Percentiles rank a stretch among this genome's conserved stretches.
phyloP scores from a whole-genome alignment of 1,140 invertebrate species.

The Mizuhopecten yessoensis region DNA sequence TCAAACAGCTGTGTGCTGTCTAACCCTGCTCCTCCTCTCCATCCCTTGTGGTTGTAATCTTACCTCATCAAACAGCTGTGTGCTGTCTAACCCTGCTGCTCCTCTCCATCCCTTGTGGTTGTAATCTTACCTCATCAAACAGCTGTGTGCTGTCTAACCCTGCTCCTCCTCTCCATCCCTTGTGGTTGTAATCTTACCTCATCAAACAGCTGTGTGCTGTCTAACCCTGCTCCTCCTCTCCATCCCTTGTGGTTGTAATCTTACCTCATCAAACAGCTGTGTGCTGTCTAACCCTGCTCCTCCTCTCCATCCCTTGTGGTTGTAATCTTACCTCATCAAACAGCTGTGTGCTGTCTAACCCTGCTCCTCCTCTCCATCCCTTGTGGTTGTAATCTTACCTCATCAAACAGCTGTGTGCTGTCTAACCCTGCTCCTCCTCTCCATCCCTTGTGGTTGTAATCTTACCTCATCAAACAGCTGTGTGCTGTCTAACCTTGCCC shows the following conservation, averaged over 20 bases:
- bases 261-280: slow-evolving; percentile 20
- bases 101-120: no score
- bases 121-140: neutral
- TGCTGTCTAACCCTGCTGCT: neutral
- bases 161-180: neutral
- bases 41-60: neutral
- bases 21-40: neutral
- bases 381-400: neutral
- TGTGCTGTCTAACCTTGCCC: neutral
- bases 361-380: no score
- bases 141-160: neutral
- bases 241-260: neutral
- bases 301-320: no score
- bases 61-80: neutral
- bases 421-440: neutral
- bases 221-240: neutral
- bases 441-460: no score
- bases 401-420: neutral
- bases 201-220: neutral
- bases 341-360: neutral
- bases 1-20: neutral
- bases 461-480: neutral
- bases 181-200: neutral
- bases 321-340: neutral
- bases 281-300: neutral